These are phyloP conservation scores for Eudorcas thomsonii DNA, from an alignment of 2,113 vertebrate genomes.

Conservation along the genomic window DNA sequence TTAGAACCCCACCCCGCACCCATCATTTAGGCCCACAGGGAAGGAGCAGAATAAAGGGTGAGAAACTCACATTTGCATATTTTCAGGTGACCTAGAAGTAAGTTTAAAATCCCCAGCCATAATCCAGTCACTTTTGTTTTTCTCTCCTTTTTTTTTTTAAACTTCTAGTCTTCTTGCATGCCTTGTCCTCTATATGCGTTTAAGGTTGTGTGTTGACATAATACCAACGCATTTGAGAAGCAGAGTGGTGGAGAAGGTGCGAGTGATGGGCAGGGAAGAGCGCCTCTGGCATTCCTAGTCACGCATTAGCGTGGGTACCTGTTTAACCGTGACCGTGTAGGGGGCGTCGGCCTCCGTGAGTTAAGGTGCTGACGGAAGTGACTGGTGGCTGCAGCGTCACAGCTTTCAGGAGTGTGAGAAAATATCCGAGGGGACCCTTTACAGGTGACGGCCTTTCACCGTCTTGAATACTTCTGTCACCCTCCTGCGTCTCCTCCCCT, in stretches of 20 bases:
- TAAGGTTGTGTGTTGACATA: neutral
- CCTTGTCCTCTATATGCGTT: neutral
- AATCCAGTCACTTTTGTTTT: neutral
- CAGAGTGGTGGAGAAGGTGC: fast-evolving
- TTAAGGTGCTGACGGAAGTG: neutral
- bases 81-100: neutral
- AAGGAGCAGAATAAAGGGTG: neutral
- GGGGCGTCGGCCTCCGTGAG: neutral
- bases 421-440: neutral
- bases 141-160: neutral
- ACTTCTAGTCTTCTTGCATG: neutral
- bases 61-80: neutral
- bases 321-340: fast-evolving
- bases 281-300: too few species aligned
- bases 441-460: fast-evolving
- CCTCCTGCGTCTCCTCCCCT: neutral
- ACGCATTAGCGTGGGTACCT: neutral
- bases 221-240: neutral
- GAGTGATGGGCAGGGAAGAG: neutral
- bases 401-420: too few species aligned
- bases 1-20: neutral
- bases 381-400: fast-evolving
- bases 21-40: neutral
- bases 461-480: fast-evolving
- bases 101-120: neutral